phyloP scores from a whole-genome alignment of 2,797 vertebrate species.

The Telmatherina bonti region DNA sequence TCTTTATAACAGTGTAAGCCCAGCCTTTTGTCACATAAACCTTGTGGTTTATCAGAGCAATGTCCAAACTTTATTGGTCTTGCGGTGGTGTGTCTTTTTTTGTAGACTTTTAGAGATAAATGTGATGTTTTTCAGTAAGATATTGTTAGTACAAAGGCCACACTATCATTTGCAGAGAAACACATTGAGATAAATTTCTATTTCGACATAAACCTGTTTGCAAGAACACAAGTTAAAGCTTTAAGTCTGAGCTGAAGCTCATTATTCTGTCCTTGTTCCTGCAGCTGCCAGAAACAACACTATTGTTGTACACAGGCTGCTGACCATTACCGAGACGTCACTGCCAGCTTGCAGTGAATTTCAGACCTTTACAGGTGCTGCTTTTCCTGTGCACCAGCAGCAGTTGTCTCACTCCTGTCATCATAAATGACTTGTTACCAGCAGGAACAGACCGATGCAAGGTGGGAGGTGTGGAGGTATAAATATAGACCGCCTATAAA shows the following conservation, averaged over 20 bases:
- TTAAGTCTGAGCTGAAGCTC: neutral
- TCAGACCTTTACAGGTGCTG: conserved; percentile 33
- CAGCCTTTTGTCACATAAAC: conserved; percentile 19
- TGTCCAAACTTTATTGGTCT: conserved; percentile 19
- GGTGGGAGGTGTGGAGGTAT: conserved; percentile 45
- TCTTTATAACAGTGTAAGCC: conserved; percentile 14
- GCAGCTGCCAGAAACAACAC: neutral
- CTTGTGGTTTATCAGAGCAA: conserved; percentile 32
- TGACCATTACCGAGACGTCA: conserved; percentile 39
- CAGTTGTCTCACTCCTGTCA: conserved; percentile 14
- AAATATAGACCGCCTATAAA: conserved; percentile 71
- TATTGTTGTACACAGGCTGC: conserved; percentile 31
- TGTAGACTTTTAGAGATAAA: conserved; percentile 1
- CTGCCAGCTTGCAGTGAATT: conserved; percentile 19
- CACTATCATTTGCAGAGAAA: neutral
- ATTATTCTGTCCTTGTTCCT: neutral
- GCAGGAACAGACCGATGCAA: conserved; percentile 35
- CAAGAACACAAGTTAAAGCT: neutral
- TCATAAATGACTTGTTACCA: conserved; percentile 47
- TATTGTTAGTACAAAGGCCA: neutral
- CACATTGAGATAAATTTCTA: neutral
- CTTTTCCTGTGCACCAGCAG: conserved; percentile 10
- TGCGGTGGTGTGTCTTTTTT: conserved; percentile 31
- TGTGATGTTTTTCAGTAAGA: neutral
- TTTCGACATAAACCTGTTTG: neutral